phyloP scores from a whole-genome alignment of 1,140 invertebrate genomes.

The Megalonaias nervosa region DNA sequence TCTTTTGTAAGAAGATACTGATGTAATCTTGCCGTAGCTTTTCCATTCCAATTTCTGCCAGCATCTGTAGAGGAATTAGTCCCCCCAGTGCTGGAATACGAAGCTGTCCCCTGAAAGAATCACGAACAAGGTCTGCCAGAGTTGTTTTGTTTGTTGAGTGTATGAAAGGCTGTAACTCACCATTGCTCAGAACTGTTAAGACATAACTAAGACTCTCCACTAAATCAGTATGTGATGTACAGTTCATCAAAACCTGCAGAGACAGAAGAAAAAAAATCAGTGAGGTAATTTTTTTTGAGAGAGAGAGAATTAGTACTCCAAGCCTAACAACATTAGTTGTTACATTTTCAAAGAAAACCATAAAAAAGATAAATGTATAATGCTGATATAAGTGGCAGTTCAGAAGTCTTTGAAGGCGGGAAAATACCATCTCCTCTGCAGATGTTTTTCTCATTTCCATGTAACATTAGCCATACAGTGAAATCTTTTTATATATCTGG shows the following conservation, averaged over 20 bases:
- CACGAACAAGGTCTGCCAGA: conserved; percentile 54
- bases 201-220: conserved; percentile 46
- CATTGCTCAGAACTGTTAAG: conserved; percentile 46
- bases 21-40: conserved; percentile 57
- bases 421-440: too few species aligned
- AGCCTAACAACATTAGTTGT: too few species aligned
- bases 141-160: conserved; percentile 55
- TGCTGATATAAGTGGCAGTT: too few species aligned
- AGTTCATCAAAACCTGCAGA: conserved; percentile 45
- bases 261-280: too few species aligned
- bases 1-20: conserved; percentile 46
- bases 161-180: conserved; percentile 55
- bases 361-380: too few species aligned
- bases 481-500: too few species aligned
- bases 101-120: conserved; percentile 49
- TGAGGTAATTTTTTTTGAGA: too few species aligned
- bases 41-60: conserved; percentile 60
- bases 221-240: conserved; percentile 49
- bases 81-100: conserved; percentile 46
- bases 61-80: conserved; percentile 44
- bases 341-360: too few species aligned
- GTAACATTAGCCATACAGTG: too few species aligned
- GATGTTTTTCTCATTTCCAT: too few species aligned
- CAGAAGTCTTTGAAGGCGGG: too few species aligned
- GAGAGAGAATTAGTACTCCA: too few species aligned